Conservation (phyloP, 2,113 vertebrate species). For the Meriones unguiculatus region DNA sequence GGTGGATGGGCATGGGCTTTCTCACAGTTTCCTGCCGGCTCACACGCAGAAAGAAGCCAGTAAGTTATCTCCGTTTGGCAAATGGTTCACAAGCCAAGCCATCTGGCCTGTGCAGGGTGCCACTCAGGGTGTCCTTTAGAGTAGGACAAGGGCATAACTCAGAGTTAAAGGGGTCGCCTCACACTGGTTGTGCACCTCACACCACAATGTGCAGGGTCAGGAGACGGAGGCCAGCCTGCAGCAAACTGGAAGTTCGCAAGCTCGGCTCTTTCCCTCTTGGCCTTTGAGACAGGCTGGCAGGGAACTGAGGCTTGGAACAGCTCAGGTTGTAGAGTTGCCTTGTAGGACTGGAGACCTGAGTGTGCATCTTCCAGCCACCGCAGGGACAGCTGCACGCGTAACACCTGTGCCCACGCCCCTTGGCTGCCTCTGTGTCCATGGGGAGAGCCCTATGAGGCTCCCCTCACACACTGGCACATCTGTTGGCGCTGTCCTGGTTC, state of each 20-base stretch:
- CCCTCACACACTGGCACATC: background rate
- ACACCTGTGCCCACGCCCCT: background rate
- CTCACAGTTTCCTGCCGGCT: background rate
- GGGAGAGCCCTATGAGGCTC: background rate
- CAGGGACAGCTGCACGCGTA: background rate
- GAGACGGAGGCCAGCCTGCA: background rate
- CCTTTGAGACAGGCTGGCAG: background rate
- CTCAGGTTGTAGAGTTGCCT: background rate
- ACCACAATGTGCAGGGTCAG: background rate
- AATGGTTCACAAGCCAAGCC: background rate
- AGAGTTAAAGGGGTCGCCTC: background rate
- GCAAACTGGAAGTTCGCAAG: background rate
- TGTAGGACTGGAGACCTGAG: background rate
- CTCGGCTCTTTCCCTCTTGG: background rate
- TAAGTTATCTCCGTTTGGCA: background rate
- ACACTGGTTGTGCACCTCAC: background rate
- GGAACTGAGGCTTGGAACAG: background rate
- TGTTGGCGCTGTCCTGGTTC: background rate
- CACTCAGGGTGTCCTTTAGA: background rate
- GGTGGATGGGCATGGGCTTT: background rate
- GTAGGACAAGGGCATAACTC: accelerated
- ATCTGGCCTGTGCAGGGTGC: background rate
- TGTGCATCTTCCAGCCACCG: too few relatives aligned
- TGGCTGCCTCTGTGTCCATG: background rate
- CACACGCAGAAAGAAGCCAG: background rate